These are phyloP conservation scores for Labeo catla DNA, from an alignment of 2,113 vertebrate species.

Conservation along the genomic window DNA sequence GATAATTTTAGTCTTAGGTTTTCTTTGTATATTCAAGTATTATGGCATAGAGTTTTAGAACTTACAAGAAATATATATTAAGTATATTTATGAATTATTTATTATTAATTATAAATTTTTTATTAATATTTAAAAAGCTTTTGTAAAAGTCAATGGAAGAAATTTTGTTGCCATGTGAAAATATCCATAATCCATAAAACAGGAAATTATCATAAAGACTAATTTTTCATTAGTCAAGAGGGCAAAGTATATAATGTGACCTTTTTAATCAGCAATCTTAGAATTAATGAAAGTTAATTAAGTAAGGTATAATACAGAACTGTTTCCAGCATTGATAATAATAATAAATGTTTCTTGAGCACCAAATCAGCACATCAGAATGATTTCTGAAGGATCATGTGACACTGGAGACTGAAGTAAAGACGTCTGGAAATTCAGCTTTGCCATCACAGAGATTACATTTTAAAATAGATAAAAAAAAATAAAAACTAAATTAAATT, in stretches of 20 bases:
- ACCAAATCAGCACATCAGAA: not conserved
- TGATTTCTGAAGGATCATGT: not conserved
- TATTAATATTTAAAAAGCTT: not conserved
- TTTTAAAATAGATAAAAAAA: not conserved
- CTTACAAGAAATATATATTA: not conserved
- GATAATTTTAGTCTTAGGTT: no score
- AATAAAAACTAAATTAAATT: not conserved
- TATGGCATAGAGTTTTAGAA: not conserved
- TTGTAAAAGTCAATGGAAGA: not conserved
- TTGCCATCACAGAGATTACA: not conserved
- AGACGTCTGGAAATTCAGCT: not conserved
- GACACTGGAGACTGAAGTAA: not conserved
- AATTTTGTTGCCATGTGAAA: not conserved
- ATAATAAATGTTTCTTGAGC: no score
- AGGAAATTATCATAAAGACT: not conserved
- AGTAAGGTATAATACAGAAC: no score
- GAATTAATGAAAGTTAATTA: not conserved
- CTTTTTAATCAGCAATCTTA: not conserved
- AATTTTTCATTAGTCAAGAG: not conserved
- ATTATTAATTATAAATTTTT: no score
- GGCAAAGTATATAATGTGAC: not conserved
- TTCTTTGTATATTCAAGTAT: not conserved
- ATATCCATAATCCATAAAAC: not conserved
- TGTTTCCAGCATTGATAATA: no score
- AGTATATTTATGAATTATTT: not conserved